Base-by-base conservation (phyloP, 2,113 vertebrate species). In the Rynchops niger region DNA sequence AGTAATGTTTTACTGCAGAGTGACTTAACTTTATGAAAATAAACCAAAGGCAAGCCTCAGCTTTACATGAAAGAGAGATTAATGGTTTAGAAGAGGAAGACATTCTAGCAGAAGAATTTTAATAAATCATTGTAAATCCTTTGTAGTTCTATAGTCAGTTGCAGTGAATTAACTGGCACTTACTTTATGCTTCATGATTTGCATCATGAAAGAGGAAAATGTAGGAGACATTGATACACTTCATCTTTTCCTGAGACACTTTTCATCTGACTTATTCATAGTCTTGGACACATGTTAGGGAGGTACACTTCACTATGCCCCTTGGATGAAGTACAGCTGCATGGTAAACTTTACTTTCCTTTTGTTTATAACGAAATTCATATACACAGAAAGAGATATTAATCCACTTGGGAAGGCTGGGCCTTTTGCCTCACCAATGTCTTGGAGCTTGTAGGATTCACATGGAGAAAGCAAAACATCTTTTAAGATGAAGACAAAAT, bases 21-120 rank as follows among this genome's bases (percentile, higher is more conserved):
- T 91, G 91, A 96, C 88, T 97, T 95, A 95, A 93, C 67, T 97
- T 97, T 97, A 92, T 95, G 79, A 97, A 98, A 98, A 98, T 94
- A 98, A 98, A 98, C 92, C 42, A 92, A 71, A 96, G 53, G 49
- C 73, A 72, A 79, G 18, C 43, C 88, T 93, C 95, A 95, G 76
- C 86, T 91, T 82, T 91, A 92, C 80, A 85, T 89, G 86, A 95
- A 97, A 97, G 74, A 69, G 52, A 97, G 93, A 97, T 97, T 95
- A 98, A 98, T 97, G 80, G 43, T 61, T 91, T 89, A 55, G 82
- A 97, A 69, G 66, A 96, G 32, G 82, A 97, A 96, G 69, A 65
- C 22, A 94, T 94, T 88, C 30, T 90, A 92, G 52, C 52, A 71
- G 55, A 92, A 93, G 59, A 85, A 93, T 93, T 95, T 91, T 90